Evolutionary conservation across 1,140 invertebrate species (phyloP).

Genomic region (Lepidostoma basale): DNA sequence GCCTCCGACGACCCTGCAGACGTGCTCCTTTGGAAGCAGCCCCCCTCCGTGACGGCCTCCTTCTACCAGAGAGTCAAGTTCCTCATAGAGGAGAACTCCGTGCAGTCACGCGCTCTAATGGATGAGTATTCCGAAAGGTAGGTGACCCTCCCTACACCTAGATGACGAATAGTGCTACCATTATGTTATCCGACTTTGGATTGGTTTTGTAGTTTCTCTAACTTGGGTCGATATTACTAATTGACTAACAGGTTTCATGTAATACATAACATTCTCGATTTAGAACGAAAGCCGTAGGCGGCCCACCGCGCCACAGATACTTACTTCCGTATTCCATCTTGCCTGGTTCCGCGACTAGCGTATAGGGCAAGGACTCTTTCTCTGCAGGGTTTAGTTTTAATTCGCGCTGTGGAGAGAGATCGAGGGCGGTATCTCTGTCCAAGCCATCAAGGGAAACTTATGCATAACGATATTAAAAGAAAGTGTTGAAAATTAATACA

Average conservation of each 20-base stretch:
- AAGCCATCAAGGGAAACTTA: too few relatives aligned
- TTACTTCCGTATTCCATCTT: too few relatives aligned
- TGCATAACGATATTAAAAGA: too few relatives aligned
- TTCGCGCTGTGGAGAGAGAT: too few relatives aligned
- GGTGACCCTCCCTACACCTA: conserved; percentile 55
- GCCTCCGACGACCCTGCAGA: conserved; percentile 94
- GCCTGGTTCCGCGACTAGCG: too few relatives aligned
- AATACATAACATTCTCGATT: too few relatives aligned
- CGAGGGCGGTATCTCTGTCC: too few relatives aligned
- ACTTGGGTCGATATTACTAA: conserved; percentile 6
- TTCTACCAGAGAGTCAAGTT: conserved; percentile 99
- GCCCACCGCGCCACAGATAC: too few relatives aligned
- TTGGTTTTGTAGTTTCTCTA: conserved; percentile 24
- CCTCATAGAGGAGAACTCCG: conserved; percentile 96
- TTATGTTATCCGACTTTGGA: conserved; percentile 22
- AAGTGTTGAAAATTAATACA: too few relatives aligned
- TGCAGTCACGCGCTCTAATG: conserved; percentile 96
- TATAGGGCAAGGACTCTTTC: too few relatives aligned
- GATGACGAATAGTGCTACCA: conserved; percentile 32
- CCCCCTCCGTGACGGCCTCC: conserved; percentile 92
- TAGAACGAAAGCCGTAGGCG: too few relatives aligned
- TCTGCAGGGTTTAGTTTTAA: too few relatives aligned
- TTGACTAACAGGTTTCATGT: conserved; percentile 20
- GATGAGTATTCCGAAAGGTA: conserved; percentile 98
- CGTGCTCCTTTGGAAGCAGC: conserved; percentile 92